Conservation (phyloP, 2,113 vertebrate species). For the Hoplias malabaricus region DNA sequence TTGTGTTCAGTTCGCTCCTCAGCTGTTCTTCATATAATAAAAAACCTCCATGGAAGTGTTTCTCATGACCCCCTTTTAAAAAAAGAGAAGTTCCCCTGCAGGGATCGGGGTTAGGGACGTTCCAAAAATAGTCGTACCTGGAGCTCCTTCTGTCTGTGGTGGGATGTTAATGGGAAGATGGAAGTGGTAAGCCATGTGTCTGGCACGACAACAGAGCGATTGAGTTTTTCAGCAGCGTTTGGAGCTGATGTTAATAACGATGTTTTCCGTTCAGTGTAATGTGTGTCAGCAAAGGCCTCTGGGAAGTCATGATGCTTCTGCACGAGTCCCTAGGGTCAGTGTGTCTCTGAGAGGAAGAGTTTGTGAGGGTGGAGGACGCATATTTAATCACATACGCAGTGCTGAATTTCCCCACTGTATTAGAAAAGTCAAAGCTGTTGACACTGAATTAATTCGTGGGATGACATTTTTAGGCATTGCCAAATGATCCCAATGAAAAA, state of each 20-base stretch:
- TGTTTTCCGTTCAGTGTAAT: constrained; percentile 42
- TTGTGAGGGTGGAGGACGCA: not conserved
- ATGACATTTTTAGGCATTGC: not conserved
- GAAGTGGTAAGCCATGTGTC: constrained; percentile 30
- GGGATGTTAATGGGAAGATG: not conserved
- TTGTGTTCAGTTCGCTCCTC: not conserved
- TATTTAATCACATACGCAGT: not conserved
- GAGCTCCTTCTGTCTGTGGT: not conserved
- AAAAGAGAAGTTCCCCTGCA: not conserved
- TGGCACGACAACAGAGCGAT: constrained; percentile 31
- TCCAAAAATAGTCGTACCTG: constrained; percentile 18
- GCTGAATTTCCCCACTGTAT: not conserved
- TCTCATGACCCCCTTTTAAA: not conserved
- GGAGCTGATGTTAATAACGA: constrained; percentile 33
- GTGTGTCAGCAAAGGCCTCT: constrained; percentile 45
- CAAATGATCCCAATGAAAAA: not conserved
- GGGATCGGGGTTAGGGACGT: not conserved
- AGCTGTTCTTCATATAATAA: not conserved
- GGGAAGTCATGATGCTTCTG: constrained; percentile 18
- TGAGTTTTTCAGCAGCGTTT: constrained; percentile 4
- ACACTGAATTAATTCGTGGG: not conserved
- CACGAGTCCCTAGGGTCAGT: constrained; percentile 35
- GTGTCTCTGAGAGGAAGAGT: constrained; percentile 3
- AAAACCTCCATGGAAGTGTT: not conserved
- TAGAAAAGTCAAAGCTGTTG: constrained; percentile 10